A percentile compares a stretch with the other conserved stretches of the same genome.
Conservation (phyloP, 1,140 invertebrate genomes). For the Drosophila pallidifrons region DNA sequence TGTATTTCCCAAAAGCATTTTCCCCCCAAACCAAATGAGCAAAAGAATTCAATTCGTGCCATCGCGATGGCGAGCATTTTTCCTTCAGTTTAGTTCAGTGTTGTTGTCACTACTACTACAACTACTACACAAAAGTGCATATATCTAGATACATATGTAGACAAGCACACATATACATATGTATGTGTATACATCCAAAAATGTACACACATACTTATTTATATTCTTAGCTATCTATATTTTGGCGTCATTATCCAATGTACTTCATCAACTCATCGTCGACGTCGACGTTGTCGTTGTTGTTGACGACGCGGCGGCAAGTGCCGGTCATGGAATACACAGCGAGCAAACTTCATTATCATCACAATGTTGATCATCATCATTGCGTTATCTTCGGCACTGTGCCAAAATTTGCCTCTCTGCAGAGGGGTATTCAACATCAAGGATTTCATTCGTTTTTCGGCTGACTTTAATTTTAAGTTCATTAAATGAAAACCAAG, state of each 20-base stretch:
- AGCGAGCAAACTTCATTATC: slow-evolving; percentile 49
- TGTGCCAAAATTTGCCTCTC: slow-evolving; percentile 55
- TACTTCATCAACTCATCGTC: slow-evolving; percentile 73
- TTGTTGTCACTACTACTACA: slow-evolving; percentile 51
- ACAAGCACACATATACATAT: slow-evolving; percentile 4
- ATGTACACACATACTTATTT: slow-evolving; percentile 9
- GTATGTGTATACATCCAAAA: not conserved
- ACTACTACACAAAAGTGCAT: not conserved
- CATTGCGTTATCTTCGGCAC: slow-evolving; percentile 60
- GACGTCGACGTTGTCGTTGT: slow-evolving; percentile 33
- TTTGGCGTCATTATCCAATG: slow-evolving; percentile 78
- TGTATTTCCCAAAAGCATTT: slow-evolving; percentile 56
- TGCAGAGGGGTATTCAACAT: slow-evolving; percentile 30
- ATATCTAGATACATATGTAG: not conserved
- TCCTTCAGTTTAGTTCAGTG: slow-evolving; percentile 17
- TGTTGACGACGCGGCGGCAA: slow-evolving; percentile 38
- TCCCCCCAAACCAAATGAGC: slow-evolving; percentile 49
- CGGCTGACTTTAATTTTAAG: slow-evolving; percentile 39
- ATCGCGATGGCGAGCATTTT: slow-evolving; percentile 46
- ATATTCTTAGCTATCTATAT: slow-evolving; percentile 30
- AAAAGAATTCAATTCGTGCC: slow-evolving; percentile 54
- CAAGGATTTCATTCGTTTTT: slow-evolving; percentile 35
- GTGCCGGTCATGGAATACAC: slow-evolving; percentile 70
- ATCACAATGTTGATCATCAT: slow-evolving; percentile 24
- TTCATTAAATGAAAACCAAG: slow-evolving; percentile 45